Conservation (phyloP, 30 jellyfish, hydroid and myxozoan genomes). For the Mastigias papua region DNA sequence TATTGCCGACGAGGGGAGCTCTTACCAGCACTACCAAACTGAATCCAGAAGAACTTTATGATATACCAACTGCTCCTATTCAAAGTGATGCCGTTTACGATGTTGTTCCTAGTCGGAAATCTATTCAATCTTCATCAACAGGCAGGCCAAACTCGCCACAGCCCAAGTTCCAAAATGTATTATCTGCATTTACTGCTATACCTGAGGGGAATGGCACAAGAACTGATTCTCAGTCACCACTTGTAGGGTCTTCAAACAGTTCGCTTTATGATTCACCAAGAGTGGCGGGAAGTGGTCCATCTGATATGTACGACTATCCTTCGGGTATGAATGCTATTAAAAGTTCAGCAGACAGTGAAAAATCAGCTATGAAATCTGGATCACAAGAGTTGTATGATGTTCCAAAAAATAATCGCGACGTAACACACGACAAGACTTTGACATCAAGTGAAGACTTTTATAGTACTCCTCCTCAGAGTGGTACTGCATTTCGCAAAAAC, state of each 20-base stretch:
- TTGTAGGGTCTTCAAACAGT: neutral
- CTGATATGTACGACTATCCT: conserved; percentile 35
- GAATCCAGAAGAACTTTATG: conserved; percentile 70
- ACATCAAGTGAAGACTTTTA: conserved; percentile 12
- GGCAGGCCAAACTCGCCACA: conserved; percentile 22
- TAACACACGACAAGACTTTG: neutral
- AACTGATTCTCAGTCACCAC: neutral
- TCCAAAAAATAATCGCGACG: neutral
- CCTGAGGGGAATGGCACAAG: conserved; percentile 43
- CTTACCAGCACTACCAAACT: neutral
- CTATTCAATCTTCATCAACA: conserved; percentile 33
- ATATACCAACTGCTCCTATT: conserved; percentile 47
- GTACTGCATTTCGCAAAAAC: conserved; percentile 4
- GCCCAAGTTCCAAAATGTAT: conserved; percentile 60
- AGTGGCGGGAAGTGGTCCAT: neutral
- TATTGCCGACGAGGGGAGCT: conserved; percentile 39
- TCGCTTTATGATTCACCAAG: conserved; percentile 72
- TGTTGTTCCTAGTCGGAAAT: conserved; percentile 51
- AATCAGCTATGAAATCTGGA: neutral
- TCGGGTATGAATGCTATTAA: neutral
- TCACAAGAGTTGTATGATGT: neutral
- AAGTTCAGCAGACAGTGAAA: neutral
- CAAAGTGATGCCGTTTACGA: conserved; percentile 43
- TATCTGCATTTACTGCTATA: conserved; percentile 66
- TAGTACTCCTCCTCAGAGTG: conserved; percentile 8